Evolutionary conservation across 2,113 vertebrate species (phyloP).

Genomic region (Prionailurus bengalensis): DNA sequence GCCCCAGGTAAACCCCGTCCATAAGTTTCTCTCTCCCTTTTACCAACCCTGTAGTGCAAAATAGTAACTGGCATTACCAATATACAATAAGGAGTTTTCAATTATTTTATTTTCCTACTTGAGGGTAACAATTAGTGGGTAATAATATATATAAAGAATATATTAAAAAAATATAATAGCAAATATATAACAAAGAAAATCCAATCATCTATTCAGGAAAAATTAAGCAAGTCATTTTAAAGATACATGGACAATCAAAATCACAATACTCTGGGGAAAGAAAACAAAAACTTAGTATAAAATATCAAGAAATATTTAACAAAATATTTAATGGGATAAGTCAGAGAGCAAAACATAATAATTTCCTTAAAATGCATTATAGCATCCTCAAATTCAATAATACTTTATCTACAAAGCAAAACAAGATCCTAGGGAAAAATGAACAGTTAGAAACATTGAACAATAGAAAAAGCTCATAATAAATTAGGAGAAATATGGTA

Average conservation of each 20-base stretch:
- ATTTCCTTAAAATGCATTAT: not conserved
- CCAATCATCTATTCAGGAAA: not conserved
- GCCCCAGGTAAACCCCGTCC: accelerated
- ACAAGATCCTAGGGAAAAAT: not conserved
- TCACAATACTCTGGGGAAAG: not conserved
- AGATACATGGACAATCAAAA: not conserved
- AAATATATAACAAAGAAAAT: not conserved
- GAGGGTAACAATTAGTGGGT: accelerated
- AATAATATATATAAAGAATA: not conserved
- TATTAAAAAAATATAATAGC: no score
- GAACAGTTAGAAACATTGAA: not conserved
- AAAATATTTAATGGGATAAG: not conserved
- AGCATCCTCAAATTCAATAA: not conserved
- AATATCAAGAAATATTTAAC: not conserved
- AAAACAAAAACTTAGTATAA: not conserved
- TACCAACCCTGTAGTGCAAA: not conserved
- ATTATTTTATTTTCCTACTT: not conserved
- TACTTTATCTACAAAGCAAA: not conserved
- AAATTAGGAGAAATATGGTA: not conserved
- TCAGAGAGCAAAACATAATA: not conserved
- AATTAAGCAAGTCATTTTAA: not conserved
- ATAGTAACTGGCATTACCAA: not conserved
- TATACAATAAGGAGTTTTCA: not conserved
- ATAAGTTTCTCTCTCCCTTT: not conserved
- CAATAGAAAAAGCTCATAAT: not conserved